Evolutionary conservation across 2,797 vertebrate genomes (phyloP).

Genomic region (Parambassis ranga): DNA sequence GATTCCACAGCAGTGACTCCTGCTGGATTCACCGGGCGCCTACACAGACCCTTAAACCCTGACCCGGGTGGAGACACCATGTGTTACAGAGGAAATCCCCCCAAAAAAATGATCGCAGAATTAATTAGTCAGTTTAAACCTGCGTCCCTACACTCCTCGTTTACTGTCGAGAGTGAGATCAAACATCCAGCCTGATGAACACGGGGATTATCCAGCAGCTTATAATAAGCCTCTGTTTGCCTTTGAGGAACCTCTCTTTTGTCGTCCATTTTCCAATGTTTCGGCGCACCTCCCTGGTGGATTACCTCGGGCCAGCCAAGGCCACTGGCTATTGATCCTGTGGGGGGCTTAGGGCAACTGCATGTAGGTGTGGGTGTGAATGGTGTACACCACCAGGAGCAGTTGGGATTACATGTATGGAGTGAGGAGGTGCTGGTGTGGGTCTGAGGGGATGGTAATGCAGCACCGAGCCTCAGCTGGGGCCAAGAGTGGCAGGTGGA

Average conservation of each 20-base stretch:
- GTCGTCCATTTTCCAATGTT: conserved; percentile 51
- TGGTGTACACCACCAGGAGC: neutral
- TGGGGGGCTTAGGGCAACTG: conserved; percentile 31
- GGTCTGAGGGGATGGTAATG: conserved; percentile 24
- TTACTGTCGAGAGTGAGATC: conserved; percentile 53
- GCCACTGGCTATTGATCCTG: conserved; percentile 67
- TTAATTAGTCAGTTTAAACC: conserved; percentile 52
- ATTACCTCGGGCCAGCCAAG: conserved; percentile 36
- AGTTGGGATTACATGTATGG: conserved; percentile 7
- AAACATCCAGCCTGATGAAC: conserved; percentile 53
- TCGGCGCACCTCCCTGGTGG: conserved; percentile 44
- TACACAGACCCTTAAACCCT: no score
- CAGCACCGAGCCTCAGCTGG: conserved; percentile 50
- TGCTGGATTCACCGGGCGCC: no score
- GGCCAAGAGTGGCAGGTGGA: conserved; percentile 77
- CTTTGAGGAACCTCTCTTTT: conserved; percentile 60
- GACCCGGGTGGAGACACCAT: conserved; percentile 29
- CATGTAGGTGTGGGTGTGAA: neutral
- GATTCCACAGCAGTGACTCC: neutral
- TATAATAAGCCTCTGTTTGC: conserved; percentile 55
- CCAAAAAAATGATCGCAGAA: conserved; percentile 13
- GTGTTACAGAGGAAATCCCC: conserved; percentile 27
- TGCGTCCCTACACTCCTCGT: conserved; percentile 35
- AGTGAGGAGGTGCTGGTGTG: conserved; percentile 10
- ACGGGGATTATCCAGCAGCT: conserved; percentile 58